phyloP scores from a whole-genome alignment of 1,140 invertebrate genomes.

The Reticulitermes speratus region DNA sequence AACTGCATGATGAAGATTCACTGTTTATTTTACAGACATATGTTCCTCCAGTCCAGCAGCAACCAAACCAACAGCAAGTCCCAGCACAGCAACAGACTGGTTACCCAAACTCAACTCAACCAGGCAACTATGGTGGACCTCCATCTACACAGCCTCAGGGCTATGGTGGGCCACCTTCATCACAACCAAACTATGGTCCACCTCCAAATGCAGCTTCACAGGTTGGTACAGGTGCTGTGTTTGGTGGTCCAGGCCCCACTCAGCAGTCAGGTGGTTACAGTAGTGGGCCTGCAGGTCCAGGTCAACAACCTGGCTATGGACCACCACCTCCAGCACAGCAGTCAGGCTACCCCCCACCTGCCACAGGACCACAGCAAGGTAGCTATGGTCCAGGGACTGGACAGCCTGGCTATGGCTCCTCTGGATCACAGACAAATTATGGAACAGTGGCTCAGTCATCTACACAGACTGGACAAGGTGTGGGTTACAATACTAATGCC shows the following conservation, averaged over 20 bases:
- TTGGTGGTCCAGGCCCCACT: conserved; percentile 39
- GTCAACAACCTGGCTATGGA: conserved; percentile 43
- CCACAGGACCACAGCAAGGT: conserved; percentile 48
- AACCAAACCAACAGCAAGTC: conserved; percentile 36
- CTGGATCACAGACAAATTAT: conserved; percentile 37
- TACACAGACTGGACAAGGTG: conserved; percentile 39
- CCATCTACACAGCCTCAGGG: conserved; percentile 39
- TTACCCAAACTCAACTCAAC: conserved; percentile 23
- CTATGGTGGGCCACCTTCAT: conserved; percentile 46
- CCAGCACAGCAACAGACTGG: conserved; percentile 34
- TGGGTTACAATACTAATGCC: conserved; percentile 43
- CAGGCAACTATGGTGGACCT: conserved; percentile 27
- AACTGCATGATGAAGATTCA: not conserved
- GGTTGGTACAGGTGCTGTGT: conserved; percentile 19
- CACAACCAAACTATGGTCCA: conserved; percentile 49
- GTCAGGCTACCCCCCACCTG: conserved; percentile 43
- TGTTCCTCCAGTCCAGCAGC: conserved; percentile 30
- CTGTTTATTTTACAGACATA: conserved; percentile 28
- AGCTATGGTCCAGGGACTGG: conserved; percentile 49
- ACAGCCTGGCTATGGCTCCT: conserved; percentile 48
- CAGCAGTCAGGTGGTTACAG: conserved; percentile 48
- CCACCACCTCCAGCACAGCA: conserved; percentile 50
- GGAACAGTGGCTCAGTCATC: conserved; percentile 46
- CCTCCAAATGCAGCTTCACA: conserved; percentile 45
- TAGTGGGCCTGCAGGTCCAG: conserved; percentile 43